A percentile compares a stretch with the other conserved stretches of the same genome.
phyloP scores from a whole-genome alignment of 2,113 vertebrate genomes.

The Penelope pileata region DNA sequence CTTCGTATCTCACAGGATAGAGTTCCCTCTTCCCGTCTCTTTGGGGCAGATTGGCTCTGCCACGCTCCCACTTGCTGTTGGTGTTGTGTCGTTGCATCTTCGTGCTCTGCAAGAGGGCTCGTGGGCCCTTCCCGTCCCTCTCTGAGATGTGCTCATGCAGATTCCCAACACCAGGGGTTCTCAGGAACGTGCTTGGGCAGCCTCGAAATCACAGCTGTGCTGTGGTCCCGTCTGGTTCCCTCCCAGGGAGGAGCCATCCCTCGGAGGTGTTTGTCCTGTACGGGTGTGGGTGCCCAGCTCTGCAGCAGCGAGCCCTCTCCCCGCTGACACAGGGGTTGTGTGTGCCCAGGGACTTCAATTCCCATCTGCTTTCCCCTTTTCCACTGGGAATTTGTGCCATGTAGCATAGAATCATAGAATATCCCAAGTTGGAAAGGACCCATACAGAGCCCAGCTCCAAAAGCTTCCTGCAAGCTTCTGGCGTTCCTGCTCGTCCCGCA shows the following conservation, averaged over 20 bases:
- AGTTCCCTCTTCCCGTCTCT: neutral
- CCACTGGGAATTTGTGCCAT: rapidly evolving
- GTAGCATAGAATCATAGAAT: no score
- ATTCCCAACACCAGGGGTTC: neutral
- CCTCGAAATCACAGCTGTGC: neutral
- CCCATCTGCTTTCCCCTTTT: no score
- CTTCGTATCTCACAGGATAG: neutral
- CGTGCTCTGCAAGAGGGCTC: neutral
- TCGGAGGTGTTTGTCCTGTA: rapidly evolving
- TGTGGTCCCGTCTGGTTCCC: rapidly evolving
- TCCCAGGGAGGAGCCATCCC: neutral
- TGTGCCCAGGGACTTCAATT: no score
- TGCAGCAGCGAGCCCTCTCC: neutral
- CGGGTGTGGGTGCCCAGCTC: rapidly evolving
- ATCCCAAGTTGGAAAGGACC: no score
- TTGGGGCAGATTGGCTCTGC: neutral
- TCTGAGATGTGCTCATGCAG: rapidly evolving
- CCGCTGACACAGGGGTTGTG: rapidly evolving
- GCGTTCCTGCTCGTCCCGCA: neutral
- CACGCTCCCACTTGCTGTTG: neutral
- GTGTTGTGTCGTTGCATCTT: no score
- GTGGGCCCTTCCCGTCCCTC: neutral
- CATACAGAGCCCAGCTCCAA: no score
- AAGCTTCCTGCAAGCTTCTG: neutral
- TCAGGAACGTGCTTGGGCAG: neutral